These are phyloP conservation scores for Macrosoma leucophasiata DNA, from an alignment of 2,888 invertebrate species.

Conservation along the genomic window DNA sequence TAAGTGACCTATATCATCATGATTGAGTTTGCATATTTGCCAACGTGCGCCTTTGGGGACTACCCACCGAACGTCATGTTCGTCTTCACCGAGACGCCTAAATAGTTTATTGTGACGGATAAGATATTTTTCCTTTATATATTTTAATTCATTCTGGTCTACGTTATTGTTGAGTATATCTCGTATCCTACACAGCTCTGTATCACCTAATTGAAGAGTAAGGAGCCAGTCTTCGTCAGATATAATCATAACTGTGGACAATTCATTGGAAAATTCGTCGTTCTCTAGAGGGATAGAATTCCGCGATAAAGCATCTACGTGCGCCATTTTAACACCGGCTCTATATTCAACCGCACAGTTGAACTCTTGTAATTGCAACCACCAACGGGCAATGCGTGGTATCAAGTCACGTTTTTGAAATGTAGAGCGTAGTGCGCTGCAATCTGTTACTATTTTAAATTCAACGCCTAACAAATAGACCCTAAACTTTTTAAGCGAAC, in stretches of 20 bases:
- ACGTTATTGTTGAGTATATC: too few species aligned
- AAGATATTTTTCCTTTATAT: too few species aligned
- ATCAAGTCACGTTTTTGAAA: slow-evolving; percentile 28
- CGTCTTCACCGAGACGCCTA: slow-evolving; percentile 13
- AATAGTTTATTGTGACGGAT: too few species aligned
- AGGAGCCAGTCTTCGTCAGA: too few species aligned
- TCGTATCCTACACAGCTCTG: too few species aligned
- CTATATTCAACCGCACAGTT: slow-evolving; percentile 26
- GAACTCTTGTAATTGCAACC: slow-evolving; percentile 29
- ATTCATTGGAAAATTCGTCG: too few species aligned
- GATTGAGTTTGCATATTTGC: slow-evolving; percentile 3
- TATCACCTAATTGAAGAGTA: too few species aligned
- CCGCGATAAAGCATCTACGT: slow-evolving; percentile 36
- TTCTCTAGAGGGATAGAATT: slow-evolving; percentile 17
- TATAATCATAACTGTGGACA: not conserved
- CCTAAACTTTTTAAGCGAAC: not conserved
- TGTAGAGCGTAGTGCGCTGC: slow-evolving; percentile 31
- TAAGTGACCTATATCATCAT: slow-evolving; percentile 17
- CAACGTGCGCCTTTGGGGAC: slow-evolving; percentile 4
- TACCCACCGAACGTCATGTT: slow-evolving; percentile 17
- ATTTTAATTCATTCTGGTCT: too few species aligned
- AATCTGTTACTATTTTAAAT: slow-evolving; percentile 33
- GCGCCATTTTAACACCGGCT: slow-evolving; percentile 29
- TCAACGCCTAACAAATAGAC: slow-evolving; percentile 20
- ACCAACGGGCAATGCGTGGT: slow-evolving; percentile 33